Percentiles rank a stretch among this genome's conserved stretches.
Conservation (phyloP, 1,140 invertebrate species). For the Drosophila nasuta region DNA sequence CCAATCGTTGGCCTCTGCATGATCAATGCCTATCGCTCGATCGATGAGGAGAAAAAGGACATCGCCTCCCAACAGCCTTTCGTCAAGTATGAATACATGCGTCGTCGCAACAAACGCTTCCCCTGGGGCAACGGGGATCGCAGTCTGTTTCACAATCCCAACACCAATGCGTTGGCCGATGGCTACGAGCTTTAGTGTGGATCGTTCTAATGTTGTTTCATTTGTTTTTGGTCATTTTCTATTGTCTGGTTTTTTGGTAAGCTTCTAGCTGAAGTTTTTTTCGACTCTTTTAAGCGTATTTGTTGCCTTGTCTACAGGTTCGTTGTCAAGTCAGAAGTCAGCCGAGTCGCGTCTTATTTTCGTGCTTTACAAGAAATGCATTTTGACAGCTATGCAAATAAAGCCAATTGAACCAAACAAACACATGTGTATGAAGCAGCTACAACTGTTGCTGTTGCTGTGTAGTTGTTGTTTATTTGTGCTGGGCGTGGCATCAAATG, state of each 20-base stretch:
- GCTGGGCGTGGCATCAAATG: slow-evolving; percentile 12
- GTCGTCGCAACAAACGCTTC: slow-evolving; percentile 90
- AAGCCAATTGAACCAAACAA: slow-evolving; percentile 13
- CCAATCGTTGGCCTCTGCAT: slow-evolving; percentile 89
- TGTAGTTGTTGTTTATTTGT: slow-evolving; percentile 6
- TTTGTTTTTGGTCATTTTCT: slow-evolving; percentile 3
- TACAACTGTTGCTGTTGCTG: neutral
- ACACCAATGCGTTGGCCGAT: slow-evolving; percentile 90
- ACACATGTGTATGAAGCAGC: neutral
- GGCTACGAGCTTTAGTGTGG: slow-evolving; percentile 89
- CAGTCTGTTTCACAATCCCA: slow-evolving; percentile 90
- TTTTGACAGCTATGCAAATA: slow-evolving; percentile 6
- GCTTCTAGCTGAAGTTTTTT: neutral
- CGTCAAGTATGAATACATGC: slow-evolving; percentile 89
- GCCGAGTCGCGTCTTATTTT: neutral
- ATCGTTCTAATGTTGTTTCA: slow-evolving; percentile 2
- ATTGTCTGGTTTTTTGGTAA: slow-evolving; percentile 12
- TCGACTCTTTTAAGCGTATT: neutral
- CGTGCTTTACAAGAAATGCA: neutral
- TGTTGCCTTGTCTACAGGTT: neutral
- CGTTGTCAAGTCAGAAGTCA: neutral
- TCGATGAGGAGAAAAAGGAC: slow-evolving; percentile 76
- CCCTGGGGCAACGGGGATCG: slow-evolving; percentile 95
- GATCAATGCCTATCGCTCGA: slow-evolving; percentile 88
- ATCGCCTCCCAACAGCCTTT: slow-evolving; percentile 85